Evolutionary conservation across 2,797 vertebrate genomes (phyloP).

Genomic region (Microtus californicus): DNA sequence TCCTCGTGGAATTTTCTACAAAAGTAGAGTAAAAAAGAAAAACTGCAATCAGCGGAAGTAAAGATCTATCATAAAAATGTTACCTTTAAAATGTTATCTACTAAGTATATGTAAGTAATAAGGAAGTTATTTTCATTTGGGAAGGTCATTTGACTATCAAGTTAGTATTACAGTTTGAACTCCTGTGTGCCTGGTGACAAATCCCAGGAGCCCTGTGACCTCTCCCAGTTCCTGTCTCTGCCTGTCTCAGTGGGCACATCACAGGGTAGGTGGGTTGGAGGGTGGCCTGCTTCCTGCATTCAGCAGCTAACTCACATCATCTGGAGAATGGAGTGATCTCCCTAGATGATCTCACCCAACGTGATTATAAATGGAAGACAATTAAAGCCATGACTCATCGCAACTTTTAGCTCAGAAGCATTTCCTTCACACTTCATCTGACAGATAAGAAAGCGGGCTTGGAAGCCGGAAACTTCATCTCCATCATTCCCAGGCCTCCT

Average conservation of each 20-base stretch:
- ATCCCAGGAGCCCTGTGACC: neutral
- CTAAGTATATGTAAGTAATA: slow-evolving; percentile 21
- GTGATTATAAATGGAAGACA: slow-evolving; percentile 73
- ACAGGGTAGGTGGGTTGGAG: neutral
- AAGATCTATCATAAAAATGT: slow-evolving; percentile 24
- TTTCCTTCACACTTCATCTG: slow-evolving; percentile 56
- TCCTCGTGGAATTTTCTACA: neutral
- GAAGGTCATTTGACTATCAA: slow-evolving; percentile 1
- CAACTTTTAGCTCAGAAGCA: slow-evolving; percentile 71
- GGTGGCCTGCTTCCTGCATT: neutral
- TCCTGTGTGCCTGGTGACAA: neutral
- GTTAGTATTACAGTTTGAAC: neutral
- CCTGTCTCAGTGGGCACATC: neutral
- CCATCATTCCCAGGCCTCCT: neutral
- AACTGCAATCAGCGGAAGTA: neutral
- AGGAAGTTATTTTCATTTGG: slow-evolving; percentile 36
- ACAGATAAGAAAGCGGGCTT: slow-evolving; percentile 62
- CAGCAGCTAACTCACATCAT: slow-evolving; percentile 11
- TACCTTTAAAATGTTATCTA: slow-evolving; percentile 54
- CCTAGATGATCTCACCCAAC: slow-evolving; percentile 65
- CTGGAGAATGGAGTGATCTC: slow-evolving; percentile 42
- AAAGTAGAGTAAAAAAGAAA: neutral
- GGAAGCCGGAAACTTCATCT: slow-evolving; percentile 22
- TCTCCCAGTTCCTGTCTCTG: neutral
- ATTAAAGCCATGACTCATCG: slow-evolving; percentile 73